Base-by-base conservation (phyloP, 2,113 vertebrate genomes). In the Hoplias malabaricus region DNA sequence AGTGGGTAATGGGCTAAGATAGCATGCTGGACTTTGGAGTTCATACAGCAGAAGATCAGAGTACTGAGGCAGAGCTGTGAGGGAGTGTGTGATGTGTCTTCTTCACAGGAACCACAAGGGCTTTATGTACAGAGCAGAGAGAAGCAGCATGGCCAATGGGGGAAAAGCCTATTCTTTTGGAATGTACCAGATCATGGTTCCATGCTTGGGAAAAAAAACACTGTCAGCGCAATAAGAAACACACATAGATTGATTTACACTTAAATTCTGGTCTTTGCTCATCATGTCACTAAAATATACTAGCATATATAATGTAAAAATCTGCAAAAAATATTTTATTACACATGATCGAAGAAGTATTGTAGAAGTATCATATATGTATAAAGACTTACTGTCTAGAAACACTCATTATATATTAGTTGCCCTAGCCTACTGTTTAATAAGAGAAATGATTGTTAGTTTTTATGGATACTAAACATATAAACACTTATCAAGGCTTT, bases 31-130 rank as follows among this genome's bases (percentile, higher is more conserved):
- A 70, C 56, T 57, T 78, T 54, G 75, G 72, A 79, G 72, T 76
- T 80, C 21, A 50, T 57, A 68, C 21, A 80, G 57, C 57, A 67
- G 33, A 80, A 80, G 77, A 80, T 83, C 81, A 73, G 59, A 79
- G 77, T 40, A 34, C 25, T 46, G 61, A 76, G 73, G 73, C 40
- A 54, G 34, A 50, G 73, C 78, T 67, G 40, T 56, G 59, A 75
- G 36, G 23, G 38, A 66, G 14, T 67, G 38, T 82, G 66, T 75
- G 77, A 67, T 82, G 81, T 75, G 59, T 76, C 65, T 19, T 19
- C 66, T 48, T 48, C 61, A 67, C 25, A 9, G 38, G 72, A 70
- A 46, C 36, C 11, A 73, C 29, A 14, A 54, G 72, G 69, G 27
- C 33, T 43, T 48, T 54, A 53, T 56, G 46, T 54, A 50, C 23